These are phyloP conservation scores for Sander vitreus DNA, from an alignment of 2,113 vertebrate genomes.

Conservation along the genomic window DNA sequence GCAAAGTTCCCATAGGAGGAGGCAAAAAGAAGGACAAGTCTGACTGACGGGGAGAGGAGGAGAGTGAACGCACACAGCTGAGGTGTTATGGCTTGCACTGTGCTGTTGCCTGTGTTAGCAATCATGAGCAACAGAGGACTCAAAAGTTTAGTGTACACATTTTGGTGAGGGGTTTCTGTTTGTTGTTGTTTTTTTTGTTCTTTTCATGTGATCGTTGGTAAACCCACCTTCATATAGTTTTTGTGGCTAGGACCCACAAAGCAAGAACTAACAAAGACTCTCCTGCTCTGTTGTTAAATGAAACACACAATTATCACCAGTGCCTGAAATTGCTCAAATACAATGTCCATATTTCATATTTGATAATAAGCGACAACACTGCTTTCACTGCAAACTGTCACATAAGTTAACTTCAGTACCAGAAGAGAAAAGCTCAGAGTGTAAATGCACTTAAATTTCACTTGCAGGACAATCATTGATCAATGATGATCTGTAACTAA, in stretches of 20 bases:
- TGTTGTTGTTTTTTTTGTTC: constrained; percentile 12
- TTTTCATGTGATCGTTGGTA: constrained; percentile 6
- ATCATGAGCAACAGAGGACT: constrained; percentile 51
- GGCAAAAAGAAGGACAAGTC: constrained; percentile 97
- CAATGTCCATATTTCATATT: constrained; percentile 36
- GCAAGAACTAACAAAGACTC: constrained; percentile 39
- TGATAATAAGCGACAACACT: constrained; percentile 5
- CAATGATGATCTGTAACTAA: constrained; percentile 17
- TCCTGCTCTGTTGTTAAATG: constrained; percentile 27
- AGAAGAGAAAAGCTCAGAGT: neutral
- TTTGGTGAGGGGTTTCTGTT: constrained; percentile 51
- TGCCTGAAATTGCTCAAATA: constrained; percentile 48
- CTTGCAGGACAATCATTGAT: constrained; percentile 69
- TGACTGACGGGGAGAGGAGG: constrained; percentile 84
- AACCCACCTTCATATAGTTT: constrained; percentile 20
- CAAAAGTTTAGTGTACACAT: constrained; percentile 37
- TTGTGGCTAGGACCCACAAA: constrained; percentile 18
- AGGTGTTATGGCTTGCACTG: constrained; percentile 13
- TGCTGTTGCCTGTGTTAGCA: constrained; percentile 15
- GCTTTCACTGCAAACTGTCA: constrained; percentile 9
- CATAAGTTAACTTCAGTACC: constrained; percentile 2
- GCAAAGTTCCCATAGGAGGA: constrained; percentile 93
- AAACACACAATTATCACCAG: constrained; percentile 24
- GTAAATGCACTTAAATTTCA: constrained; percentile 16
- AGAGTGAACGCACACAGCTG: neutral